Percentiles rank a stretch among this genome's conserved stretches.
Evolutionary conservation across 2,797 vertebrate genomes (phyloP).

Genomic region (Leucoraja ocellata): DNA sequence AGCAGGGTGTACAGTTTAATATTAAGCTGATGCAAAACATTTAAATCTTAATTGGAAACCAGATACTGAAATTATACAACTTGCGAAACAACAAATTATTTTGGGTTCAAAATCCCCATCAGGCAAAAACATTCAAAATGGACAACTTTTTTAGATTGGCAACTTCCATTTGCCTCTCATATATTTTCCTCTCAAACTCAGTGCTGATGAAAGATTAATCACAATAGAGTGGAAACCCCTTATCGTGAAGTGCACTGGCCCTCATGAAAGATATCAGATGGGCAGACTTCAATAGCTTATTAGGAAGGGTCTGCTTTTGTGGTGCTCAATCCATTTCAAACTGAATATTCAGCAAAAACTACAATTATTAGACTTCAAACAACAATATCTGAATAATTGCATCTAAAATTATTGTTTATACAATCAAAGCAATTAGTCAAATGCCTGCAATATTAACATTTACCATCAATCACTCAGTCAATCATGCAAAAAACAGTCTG

Average conservation of each 20-base stretch:
- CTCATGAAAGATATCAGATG: neutral
- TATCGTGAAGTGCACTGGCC: neutral
- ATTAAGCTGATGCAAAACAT: neutral
- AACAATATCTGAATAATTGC: neutral
- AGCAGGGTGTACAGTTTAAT: neutral
- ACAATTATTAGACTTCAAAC: neutral
- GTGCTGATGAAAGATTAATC: neutral
- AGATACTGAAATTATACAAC: neutral
- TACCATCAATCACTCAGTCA: neutral
- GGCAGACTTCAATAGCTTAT: neutral
- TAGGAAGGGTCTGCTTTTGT: neutral
- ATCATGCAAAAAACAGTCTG: neutral
- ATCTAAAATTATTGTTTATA: neutral
- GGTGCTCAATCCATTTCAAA: neutral
- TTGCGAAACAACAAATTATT: neutral
- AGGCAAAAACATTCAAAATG: neutral
- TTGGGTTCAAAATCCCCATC: neutral
- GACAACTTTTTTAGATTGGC: neutral
- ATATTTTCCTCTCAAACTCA: neutral
- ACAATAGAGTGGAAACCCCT: neutral
- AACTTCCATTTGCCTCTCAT: neutral
- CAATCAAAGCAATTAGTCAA: neutral
- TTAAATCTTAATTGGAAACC: neutral
- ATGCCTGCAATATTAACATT: neutral
- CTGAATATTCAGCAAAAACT: neutral